Percentiles rank a stretch among this genome's conserved stretches.
Evolutionary conservation across 2,888 invertebrate genomes (phyloP).

Genomic region (Sesia apiformis): DNA sequence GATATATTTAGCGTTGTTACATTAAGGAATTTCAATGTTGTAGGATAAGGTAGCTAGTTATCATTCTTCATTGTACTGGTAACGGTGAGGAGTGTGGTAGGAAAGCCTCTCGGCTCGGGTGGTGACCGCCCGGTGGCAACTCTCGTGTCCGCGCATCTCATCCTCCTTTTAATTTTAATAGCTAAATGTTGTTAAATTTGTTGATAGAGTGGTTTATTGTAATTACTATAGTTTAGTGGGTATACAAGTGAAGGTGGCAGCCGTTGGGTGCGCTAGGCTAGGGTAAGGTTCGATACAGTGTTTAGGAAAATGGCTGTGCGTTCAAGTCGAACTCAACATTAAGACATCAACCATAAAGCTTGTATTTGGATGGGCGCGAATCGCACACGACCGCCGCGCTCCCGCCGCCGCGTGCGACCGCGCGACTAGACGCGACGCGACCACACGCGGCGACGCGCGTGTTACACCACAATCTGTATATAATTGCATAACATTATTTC

Average conservation of each 20-base stretch:
- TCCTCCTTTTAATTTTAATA: conserved; percentile 65
- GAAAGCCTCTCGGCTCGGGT: not conserved
- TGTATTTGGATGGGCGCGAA: conserved; percentile 18
- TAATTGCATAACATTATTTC: conserved; percentile 59
- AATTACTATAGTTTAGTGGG: conserved; percentile 57
- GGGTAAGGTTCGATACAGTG: conserved; percentile 54
- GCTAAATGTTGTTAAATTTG: conserved; percentile 73
- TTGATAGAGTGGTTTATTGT: conserved; percentile 69
- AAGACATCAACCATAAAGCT: conserved; percentile 36
- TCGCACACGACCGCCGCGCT: conserved; percentile 21
- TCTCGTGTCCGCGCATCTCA: conserved; percentile 28
- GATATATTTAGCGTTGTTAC: conserved; percentile 27
- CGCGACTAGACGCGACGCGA: conserved; percentile 9
- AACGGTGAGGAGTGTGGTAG: conserved; percentile 8
- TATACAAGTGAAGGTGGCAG: conserved; percentile 48
- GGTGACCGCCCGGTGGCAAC: conserved; percentile 7
- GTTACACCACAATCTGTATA: conserved; percentile 46
- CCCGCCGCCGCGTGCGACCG: conserved; percentile 14
- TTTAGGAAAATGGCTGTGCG: conserved; percentile 66
- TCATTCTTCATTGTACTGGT: conserved; percentile 31
- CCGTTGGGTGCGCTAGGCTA: conserved; percentile 51
- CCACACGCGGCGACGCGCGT: conserved; percentile 10
- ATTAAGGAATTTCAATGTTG: conserved; percentile 48
- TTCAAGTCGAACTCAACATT: conserved; percentile 58
- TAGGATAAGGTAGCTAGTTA: conserved; percentile 58